phyloP scores from a whole-genome alignment of 2,113 vertebrate species.

The Tragelaphus strepsiceros region DNA sequence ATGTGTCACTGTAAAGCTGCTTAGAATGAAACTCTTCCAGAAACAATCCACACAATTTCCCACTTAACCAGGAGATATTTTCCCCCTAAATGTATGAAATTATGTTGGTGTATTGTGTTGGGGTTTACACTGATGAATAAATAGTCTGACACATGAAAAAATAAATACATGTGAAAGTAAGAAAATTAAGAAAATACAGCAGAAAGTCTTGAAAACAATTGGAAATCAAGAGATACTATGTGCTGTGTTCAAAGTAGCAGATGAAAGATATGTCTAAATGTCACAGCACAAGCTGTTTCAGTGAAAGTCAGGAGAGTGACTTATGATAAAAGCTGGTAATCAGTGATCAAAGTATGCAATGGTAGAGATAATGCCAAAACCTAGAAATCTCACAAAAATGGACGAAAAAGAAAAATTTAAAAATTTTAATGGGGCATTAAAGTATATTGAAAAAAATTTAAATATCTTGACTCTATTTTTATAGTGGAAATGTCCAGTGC shows the following conservation, averaged over 20 bases:
- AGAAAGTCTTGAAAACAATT: neutral
- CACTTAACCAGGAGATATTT: neutral
- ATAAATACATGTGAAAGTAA: neutral
- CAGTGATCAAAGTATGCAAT: neutral
- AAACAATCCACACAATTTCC: neutral
- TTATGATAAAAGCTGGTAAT: neutral
- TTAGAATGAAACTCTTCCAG: neutral
- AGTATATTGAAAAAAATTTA: neutral
- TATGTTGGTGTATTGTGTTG: neutral
- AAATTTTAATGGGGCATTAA: neutral
- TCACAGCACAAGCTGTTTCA: neutral
- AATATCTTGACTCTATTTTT: neutral
- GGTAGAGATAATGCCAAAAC: neutral
- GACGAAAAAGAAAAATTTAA: neutral
- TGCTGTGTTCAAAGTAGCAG: neutral
- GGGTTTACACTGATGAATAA: neutral
- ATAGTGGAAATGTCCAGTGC: neutral
- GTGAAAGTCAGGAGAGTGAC: neutral
- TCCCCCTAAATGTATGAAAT: neutral
- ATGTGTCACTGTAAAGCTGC: neutral
- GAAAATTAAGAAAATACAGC: neutral
- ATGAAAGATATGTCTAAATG: neutral
- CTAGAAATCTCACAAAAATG: neutral
- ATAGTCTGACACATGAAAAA: neutral
- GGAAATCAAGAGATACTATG: neutral